Conservation (phyloP, 2,888 invertebrate species). For the Autographa gamma region DNA sequence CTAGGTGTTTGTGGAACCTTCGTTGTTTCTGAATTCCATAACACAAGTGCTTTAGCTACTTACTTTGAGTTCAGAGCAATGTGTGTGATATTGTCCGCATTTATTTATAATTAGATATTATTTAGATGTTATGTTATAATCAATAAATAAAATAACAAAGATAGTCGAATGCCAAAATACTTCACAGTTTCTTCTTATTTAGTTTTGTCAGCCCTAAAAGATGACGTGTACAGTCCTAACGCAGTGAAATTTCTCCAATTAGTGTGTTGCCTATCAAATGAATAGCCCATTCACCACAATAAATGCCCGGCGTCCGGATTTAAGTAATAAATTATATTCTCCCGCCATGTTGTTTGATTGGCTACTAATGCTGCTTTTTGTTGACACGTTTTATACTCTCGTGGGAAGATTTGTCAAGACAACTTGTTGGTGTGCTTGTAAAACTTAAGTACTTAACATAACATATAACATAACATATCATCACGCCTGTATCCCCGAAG, state of each 20-base stretch:
- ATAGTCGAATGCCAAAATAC: neutral
- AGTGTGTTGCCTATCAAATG: slow-evolving; percentile 72
- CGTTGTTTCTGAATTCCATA: too few relatives aligned
- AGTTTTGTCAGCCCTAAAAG: slow-evolving; percentile 50
- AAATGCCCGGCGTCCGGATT: slow-evolving; percentile 56
- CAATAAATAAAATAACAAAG: neutral
- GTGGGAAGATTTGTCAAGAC: slow-evolving; percentile 49
- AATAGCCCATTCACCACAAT: slow-evolving; percentile 60
- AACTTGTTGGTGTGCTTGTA: neutral
- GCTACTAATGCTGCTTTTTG: slow-evolving; percentile 31
- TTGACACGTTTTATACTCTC: slow-evolving; percentile 22
- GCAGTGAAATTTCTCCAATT: slow-evolving; percentile 72
- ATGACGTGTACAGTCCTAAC: slow-evolving; percentile 48
- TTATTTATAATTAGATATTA: too few relatives aligned
- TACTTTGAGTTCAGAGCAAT: too few relatives aligned
- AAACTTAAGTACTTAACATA: too few relatives aligned
- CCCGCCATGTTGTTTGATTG: slow-evolving; percentile 25
- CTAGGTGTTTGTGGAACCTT: too few relatives aligned
- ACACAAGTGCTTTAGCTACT: too few relatives aligned
- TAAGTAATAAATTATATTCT: slow-evolving; percentile 48
- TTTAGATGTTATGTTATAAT: too few relatives aligned
- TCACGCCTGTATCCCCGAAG: too few relatives aligned
- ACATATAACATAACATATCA: too few relatives aligned
- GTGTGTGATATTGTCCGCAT: too few relatives aligned
- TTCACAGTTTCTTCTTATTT: neutral